Conservation (phyloP, 2,797 vertebrate genomes). For the Myioborus miniatus region DNA sequence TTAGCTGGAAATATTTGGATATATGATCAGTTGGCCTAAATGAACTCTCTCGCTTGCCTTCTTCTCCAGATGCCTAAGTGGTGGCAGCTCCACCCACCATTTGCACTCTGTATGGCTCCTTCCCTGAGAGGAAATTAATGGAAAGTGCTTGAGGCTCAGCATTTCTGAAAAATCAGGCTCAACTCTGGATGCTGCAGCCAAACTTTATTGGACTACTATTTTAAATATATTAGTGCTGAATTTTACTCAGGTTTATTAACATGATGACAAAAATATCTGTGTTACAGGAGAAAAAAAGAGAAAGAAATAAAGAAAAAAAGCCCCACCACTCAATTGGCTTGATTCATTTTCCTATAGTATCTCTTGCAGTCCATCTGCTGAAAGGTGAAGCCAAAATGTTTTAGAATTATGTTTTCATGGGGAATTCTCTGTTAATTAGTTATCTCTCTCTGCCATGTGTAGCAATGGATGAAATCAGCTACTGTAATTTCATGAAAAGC, state of each 20-base stretch:
- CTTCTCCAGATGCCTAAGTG: slow-evolving; percentile 26
- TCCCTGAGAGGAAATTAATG: slow-evolving; percentile 23
- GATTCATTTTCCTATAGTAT: slow-evolving; percentile 45
- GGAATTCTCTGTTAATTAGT: slow-evolving; percentile 72
- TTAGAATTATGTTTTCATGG: slow-evolving; percentile 72
- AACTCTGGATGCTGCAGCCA: background rate
- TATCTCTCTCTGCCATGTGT: slow-evolving; percentile 67
- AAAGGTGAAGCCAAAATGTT: slow-evolving; percentile 69
- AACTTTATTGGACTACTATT: background rate
- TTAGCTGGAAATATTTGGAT: slow-evolving; percentile 7
- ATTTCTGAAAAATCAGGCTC: background rate
- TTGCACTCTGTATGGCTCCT: background rate
- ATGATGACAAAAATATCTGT: slow-evolving; percentile 9
- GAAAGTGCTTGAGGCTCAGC: background rate
- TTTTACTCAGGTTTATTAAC: slow-evolving; percentile 33
- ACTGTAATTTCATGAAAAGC: slow-evolving; percentile 60
- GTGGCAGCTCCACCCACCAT: slow-evolving; percentile 29
- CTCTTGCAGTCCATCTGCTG: slow-evolving; percentile 69
- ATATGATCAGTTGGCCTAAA: slow-evolving; percentile 3
- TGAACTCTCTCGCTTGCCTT: background rate
- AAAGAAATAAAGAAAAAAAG: background rate
- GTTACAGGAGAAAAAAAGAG: background rate
- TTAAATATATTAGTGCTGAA: background rate
- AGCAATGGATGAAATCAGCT: slow-evolving; percentile 60
- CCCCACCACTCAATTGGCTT: slow-evolving; percentile 13